Base-by-base conservation (phyloP, 2,797 vertebrate species). In the Spheniscus humboldti region DNA sequence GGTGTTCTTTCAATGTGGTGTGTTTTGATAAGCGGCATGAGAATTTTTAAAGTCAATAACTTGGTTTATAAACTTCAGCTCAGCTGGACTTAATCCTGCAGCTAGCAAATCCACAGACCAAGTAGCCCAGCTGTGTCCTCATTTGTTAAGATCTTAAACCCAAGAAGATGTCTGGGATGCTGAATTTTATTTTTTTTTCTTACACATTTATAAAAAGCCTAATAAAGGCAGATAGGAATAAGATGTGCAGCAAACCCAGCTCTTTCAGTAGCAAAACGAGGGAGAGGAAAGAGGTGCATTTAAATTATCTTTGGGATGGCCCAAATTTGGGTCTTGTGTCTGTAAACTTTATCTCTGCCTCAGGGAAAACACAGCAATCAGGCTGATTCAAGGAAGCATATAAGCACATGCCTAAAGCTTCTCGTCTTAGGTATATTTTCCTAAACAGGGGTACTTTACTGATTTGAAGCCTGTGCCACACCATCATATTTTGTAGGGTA, bases 131-230 rank as follows among this genome's bases (percentile, higher is more conserved):
- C 95, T 96, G 95, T 97, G 94, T 96, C 92, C 92, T 97, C 95
- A 97, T 95, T 97, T 97, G 94, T 97, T 96, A 95, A 96, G 95
- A 97, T 97, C 96, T 96, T 96, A 94, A 97, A 97, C 94, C 95
- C 73, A 91, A 88, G 89, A 86, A 81, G 91, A 94, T 4, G 66
- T 91, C 90, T 90, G 79, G 95, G 92, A 81, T 88, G 85, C 77
- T 86, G 89, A 78, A 31, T 69, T 68, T 80, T 41, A 41, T 73
- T 84, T 87, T 83, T 72, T 80, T 71, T 71, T 10, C 77, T 71
- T 81, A 35, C 25, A 56, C 39, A 24, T 94, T 96, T 94, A 81
- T 88, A 88, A 91, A 84, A 84, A 96, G 71, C 92, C 79, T 94
- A 93, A 95, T 92, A 95, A 94, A 92, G 66, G 59, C 82, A 78